Evolutionary conservation across 2,797 vertebrate genomes (phyloP).

Genomic region (Pangasius sanitwongsei): DNA sequence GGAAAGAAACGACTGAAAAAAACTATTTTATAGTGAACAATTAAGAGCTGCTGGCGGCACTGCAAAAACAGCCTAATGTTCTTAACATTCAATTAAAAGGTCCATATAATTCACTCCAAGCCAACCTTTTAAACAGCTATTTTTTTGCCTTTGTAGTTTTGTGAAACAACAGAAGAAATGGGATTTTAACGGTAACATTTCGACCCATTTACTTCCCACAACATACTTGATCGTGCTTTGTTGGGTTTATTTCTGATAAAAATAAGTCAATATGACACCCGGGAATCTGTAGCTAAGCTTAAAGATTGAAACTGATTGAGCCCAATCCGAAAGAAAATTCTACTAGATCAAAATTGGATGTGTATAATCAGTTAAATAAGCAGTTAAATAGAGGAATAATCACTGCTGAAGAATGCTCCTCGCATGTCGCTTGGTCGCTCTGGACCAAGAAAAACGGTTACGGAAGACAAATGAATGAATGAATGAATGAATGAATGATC

Average conservation of each 20-base stretch:
- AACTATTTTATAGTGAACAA: conserved; percentile 25
- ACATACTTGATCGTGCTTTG: not conserved
- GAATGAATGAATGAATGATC: not conserved
- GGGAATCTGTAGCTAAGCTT: not conserved
- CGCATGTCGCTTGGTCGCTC: not conserved
- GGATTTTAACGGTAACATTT: not conserved
- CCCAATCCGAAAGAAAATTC: not conserved
- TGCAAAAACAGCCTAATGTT: conserved; percentile 29
- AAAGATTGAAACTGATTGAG: not conserved
- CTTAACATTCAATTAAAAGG: conserved; percentile 35
- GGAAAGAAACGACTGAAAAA: not conserved
- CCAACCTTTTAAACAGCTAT: conserved; percentile 28
- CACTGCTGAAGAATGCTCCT: not conserved
- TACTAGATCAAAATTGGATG: not conserved
- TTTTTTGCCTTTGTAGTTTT: conserved; percentile 46
- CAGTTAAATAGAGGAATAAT: not conserved
- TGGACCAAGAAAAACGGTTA: not conserved
- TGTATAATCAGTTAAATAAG: not conserved
- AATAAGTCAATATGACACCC: not conserved
- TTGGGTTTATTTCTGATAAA: not conserved
- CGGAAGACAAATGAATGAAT: not conserved
- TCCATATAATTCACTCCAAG: conserved; percentile 37
- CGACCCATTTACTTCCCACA: not conserved
- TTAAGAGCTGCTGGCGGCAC: conserved; percentile 4
- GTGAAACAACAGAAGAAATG: not conserved